Conservation (phyloP, 1,140 invertebrate species). For the Drosophila novamexicana region DNA sequence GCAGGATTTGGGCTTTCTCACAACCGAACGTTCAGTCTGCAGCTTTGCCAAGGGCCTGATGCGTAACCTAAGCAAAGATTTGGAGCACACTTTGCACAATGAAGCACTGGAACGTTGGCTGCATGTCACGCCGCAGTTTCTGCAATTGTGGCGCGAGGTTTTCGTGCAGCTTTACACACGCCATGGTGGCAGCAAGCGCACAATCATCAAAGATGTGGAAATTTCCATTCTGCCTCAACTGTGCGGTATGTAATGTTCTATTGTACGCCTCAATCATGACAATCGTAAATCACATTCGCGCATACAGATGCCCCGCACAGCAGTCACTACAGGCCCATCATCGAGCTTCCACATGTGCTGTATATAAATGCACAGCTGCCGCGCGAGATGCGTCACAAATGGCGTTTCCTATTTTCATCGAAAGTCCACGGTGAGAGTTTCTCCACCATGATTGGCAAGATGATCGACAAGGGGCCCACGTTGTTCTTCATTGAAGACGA, state of each 20-base stretch:
- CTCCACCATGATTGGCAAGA: conserved; percentile 91
- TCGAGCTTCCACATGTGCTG: conserved; percentile 90
- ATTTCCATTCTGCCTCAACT: conserved; percentile 72
- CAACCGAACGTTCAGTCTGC: conserved; percentile 85
- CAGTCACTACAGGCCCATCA: conserved; percentile 89
- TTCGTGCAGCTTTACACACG: conserved; percentile 85
- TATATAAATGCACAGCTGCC: conserved; percentile 92
- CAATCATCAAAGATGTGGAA: conserved; percentile 74
- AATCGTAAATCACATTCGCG: conserved; percentile 26
- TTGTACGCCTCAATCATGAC: conserved; percentile 4
- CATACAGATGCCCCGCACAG: conserved; percentile 62
- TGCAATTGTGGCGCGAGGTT: conserved; percentile 85
- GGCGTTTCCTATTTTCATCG: conserved; percentile 93
- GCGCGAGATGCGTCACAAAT: conserved; percentile 89
- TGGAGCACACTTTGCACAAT: conserved; percentile 67
- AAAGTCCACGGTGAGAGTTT: conserved; percentile 93
- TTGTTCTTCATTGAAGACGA: conserved; percentile 91
- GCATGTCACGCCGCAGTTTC: conserved; percentile 74
- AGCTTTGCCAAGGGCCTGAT: conserved; percentile 85
- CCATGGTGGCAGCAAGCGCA: conserved; percentile 79
- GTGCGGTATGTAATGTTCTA: conserved; percentile 48
- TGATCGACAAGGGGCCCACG: conserved; percentile 91
- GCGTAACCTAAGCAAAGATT: conserved; percentile 67
- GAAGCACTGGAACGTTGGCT: conserved; percentile 78
- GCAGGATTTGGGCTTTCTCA: conserved; percentile 85